Percentiles rank a stretch among this genome's conserved stretches.
phyloP scores from a whole-genome alignment of 1,140 invertebrate genomes.

The Drosophila athabasca region DNA sequence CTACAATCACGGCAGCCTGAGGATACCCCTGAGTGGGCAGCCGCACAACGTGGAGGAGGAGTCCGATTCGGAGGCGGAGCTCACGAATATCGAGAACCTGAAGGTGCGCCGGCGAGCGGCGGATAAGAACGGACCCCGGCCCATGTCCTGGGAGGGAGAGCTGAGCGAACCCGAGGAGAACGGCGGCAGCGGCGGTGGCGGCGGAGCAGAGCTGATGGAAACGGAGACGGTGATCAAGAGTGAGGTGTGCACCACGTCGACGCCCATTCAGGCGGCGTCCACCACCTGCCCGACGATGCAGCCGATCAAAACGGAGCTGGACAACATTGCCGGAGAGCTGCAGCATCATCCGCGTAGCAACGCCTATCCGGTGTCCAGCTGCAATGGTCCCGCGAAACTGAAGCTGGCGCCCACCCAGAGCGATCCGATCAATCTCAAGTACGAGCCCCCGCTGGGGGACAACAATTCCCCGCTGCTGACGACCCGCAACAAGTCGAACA shows the following conservation, averaged over 20 bases:
- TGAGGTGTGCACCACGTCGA: slow-evolving; percentile 41
- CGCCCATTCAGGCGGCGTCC: slow-evolving; percentile 15
- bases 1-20: slow-evolving; percentile 67
- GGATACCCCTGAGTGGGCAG: slow-evolving; percentile 63
- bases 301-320: slow-evolving; percentile 69
- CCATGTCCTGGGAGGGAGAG: slow-evolving; percentile 96
- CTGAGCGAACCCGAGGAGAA: slow-evolving; percentile 88
- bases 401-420: slow-evolving; percentile 78
- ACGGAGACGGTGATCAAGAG: slow-evolving; percentile 78
- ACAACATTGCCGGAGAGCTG: slow-evolving; percentile 67
- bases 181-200: not conserved
- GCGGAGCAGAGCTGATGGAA: slow-evolving; percentile 84
- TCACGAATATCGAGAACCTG: slow-evolving; percentile 81
- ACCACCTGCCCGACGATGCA: slow-evolving; percentile 21
- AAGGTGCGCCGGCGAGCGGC: slow-evolving; percentile 65
- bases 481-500: slow-evolving; percentile 70
- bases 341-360: slow-evolving; percentile 43
- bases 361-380: slow-evolving; percentile 25
- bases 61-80: slow-evolving; percentile 78
- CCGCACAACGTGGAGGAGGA: slow-evolving; percentile 25
- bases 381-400: slow-evolving; percentile 39
- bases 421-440: slow-evolving; percentile 83
- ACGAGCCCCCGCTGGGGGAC: slow-evolving; percentile 59
- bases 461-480: slow-evolving; percentile 80
- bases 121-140: slow-evolving; percentile 85